These are phyloP conservation scores for Onychomys leucogaster DNA, from an alignment of 2,797 vertebrate genomes.

Conservation along the genomic window DNA sequence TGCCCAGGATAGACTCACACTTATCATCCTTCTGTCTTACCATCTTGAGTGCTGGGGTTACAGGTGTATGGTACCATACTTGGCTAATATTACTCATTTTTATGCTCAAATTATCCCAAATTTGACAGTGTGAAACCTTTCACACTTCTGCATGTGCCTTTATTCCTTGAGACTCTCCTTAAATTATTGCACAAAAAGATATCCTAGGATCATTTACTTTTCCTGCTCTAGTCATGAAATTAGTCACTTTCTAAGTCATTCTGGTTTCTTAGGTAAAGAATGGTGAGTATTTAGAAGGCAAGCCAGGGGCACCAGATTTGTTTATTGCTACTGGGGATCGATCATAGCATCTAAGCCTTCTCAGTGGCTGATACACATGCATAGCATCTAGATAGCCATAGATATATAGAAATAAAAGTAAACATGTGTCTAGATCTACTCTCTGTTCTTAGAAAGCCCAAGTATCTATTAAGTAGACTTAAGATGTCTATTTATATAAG, in stretches of 20 bases:
- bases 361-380: neutral
- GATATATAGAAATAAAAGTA: neutral
- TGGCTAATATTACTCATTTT: neutral
- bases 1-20: neutral
- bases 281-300: neutral
- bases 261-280: neutral
- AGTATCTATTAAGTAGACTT: neutral
- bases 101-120: neutral
- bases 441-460: neutral
- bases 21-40: neutral
- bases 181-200: constrained; percentile 3
- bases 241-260: neutral
- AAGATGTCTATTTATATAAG: neutral
- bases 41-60: neutral
- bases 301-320: neutral
- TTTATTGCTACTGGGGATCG: neutral
- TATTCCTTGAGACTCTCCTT: neutral
- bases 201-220: neutral
- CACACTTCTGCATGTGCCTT: neutral
- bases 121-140: neutral
- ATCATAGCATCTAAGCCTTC: neutral
- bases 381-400: neutral
- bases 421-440: neutral
- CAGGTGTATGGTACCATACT: neutral
- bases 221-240: neutral